Conservation (phyloP, 2,888 invertebrate species). For the Nesidiocoris tenuis region DNA sequence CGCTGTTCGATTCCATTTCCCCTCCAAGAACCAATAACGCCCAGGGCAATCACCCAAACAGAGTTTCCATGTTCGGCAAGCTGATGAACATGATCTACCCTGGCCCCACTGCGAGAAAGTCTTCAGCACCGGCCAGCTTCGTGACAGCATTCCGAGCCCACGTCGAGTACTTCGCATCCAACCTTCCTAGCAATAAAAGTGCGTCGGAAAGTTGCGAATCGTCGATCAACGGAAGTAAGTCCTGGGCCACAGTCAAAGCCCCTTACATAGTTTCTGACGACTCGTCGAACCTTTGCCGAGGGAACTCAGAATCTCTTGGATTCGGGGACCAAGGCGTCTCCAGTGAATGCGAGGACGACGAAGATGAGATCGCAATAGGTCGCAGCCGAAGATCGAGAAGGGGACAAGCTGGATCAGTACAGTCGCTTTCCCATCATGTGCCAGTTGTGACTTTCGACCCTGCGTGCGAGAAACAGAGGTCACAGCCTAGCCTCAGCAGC, state of each 20-base stretch:
- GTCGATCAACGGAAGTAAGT: slow-evolving; percentile 61
- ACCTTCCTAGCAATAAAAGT: slow-evolving; percentile 65
- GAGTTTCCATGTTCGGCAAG: slow-evolving; percentile 54
- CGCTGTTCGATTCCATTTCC: not conserved
- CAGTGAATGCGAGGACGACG: slow-evolving; percentile 35
- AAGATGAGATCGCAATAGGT: slow-evolving; percentile 2
- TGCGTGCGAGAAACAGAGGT: slow-evolving; percentile 44
- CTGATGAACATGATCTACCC: slow-evolving; percentile 61
- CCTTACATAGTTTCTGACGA: slow-evolving; percentile 43
- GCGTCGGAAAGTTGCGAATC: slow-evolving; percentile 50
- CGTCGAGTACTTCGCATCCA: slow-evolving; percentile 69
- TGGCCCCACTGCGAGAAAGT: slow-evolving; percentile 67
- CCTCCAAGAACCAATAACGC: not conserved
- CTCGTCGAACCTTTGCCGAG: not conserved
- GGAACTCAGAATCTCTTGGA: slow-evolving; percentile 2
- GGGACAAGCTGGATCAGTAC: slow-evolving; percentile 46
- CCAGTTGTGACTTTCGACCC: slow-evolving; percentile 48
- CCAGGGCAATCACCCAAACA: slow-evolving; percentile 8
- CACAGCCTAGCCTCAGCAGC: slow-evolving; percentile 48
- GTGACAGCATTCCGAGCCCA: slow-evolving; percentile 71
- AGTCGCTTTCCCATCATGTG: slow-evolving; percentile 44
- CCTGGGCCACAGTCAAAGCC: slow-evolving; percentile 45
- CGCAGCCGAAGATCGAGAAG: slow-evolving; percentile 12
- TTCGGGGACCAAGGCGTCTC: slow-evolving; percentile 12
- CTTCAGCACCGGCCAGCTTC: slow-evolving; percentile 59